Evolutionary conservation across 1,140 invertebrate species (phyloP), one percentile per base, ranked within the genome.

Genomic region (Drosophila elegans): DNA sequence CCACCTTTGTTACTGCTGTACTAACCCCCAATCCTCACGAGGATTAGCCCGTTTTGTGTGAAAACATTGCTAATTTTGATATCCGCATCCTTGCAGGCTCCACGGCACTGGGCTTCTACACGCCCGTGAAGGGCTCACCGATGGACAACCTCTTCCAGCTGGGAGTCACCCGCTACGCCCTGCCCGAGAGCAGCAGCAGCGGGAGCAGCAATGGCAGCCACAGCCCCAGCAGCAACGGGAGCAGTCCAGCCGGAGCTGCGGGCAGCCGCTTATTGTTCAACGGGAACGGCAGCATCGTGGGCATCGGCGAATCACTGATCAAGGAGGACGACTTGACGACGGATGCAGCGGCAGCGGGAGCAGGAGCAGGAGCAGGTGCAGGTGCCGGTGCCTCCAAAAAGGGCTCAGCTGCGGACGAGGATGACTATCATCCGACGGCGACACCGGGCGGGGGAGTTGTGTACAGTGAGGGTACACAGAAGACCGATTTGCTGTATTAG

Each of bases 401-500:
- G 16, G 55, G 34, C 13, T 74, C 36, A 7, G 63, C 66, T 4
- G 54, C 49, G 4, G 85, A 90, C 11, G 78, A 83, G 12, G 64
- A 68, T 57, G 78, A 91, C 13, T 95, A 94, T 80, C 78, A 95
- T 66, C 94, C 94, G 53, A 72, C 68, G 44, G 66, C 68, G 13
- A 72, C 68, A 84, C 93, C 95, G 4, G 94, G 94, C 38, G 93
- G 94, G 54, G 92, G 93, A 2, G 93, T 94, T 36, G 94, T 94
- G 2, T 96, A 95, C 93, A 94, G 94, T 56, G 95, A 95, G 76
- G 94, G 91, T 34, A 78, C 92, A 29, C 84, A 94, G 48, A 94
- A 94, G 34, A 94, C 94, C 4, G 95, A 95, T 92, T 93, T 96
- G 79, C 93, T 96, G 48, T 96, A 94, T 77, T 94, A 88, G 93